These are phyloP conservation scores for Isotomurus palustris DNA, from an alignment of 2,888 invertebrate genomes.

Conservation along the genomic window DNA sequence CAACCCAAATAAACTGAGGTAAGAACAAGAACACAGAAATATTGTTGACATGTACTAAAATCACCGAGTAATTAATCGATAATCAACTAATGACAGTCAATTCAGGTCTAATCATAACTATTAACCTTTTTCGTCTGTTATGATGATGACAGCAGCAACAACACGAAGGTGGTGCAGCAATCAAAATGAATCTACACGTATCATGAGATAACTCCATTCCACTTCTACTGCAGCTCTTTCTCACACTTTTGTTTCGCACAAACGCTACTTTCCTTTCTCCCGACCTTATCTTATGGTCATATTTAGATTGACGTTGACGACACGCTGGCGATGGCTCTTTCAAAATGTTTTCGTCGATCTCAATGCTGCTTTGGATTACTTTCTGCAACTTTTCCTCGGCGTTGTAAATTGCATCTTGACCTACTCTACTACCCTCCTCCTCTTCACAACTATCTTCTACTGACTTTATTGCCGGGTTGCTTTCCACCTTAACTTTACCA, in stretches of 20 bases:
- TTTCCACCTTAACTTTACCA: neutral
- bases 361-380: constrained; percentile 5
- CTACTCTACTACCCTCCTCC: neutral
- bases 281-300: neutral
- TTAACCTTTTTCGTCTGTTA: constrained; percentile 28
- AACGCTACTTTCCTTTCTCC: constrained; percentile 3
- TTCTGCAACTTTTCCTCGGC: constrained; percentile 5
- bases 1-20: neutral
- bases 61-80: neutral
- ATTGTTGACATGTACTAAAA: neutral
- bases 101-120: neutral
- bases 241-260: too few relatives aligned
- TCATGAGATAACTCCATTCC: too few relatives aligned
- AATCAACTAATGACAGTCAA: neutral
- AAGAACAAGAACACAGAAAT: neutral
- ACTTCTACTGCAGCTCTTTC: neutral
- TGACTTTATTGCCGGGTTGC: neutral
- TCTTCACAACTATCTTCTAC: constrained; percentile 1
- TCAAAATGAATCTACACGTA: constrained; percentile 36
- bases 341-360: constrained; percentile 11
- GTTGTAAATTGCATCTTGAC: neutral
- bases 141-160: constrained; percentile 39
- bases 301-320: neutral
- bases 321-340: neutral
- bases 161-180: constrained; percentile 30